phyloP scores from a whole-genome alignment of 1,140 invertebrate genomes.

The Bombus difficillimus region DNA sequence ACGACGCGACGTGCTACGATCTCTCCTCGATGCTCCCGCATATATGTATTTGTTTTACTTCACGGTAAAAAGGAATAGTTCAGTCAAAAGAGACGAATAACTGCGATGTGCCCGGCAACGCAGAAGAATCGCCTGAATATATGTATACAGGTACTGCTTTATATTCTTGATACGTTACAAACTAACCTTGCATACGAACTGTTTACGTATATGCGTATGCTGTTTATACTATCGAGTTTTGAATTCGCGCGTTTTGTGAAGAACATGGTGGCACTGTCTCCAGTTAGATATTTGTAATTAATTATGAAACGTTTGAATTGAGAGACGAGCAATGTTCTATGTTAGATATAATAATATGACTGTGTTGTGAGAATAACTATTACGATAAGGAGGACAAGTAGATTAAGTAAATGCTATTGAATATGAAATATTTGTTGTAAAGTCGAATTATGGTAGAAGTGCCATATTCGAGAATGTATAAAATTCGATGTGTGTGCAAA shows the following conservation, averaged over 20 bases:
- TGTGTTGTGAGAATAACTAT: background rate
- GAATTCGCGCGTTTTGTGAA: background rate
- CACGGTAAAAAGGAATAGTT: background rate
- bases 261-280: background rate
- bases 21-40: background rate
- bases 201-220: background rate
- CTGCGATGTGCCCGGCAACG: background rate
- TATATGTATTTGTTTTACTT: background rate
- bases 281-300: background rate
- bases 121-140: background rate
- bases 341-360: background rate
- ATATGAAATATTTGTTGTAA: background rate
- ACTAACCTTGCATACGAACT: background rate
- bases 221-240: background rate
- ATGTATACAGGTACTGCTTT: background rate
- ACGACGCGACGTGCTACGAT: conserved; percentile 12
- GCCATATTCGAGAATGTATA: background rate
- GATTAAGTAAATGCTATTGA: background rate
- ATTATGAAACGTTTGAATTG: background rate
- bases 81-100: background rate
- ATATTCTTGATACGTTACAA: background rate
- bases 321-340: background rate
- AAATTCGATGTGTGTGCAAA: background rate
- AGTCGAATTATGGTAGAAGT: background rate
- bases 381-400: background rate